Base-by-base conservation (phyloP, 2,113 vertebrate genomes). In the Vireo altiloquus region DNA sequence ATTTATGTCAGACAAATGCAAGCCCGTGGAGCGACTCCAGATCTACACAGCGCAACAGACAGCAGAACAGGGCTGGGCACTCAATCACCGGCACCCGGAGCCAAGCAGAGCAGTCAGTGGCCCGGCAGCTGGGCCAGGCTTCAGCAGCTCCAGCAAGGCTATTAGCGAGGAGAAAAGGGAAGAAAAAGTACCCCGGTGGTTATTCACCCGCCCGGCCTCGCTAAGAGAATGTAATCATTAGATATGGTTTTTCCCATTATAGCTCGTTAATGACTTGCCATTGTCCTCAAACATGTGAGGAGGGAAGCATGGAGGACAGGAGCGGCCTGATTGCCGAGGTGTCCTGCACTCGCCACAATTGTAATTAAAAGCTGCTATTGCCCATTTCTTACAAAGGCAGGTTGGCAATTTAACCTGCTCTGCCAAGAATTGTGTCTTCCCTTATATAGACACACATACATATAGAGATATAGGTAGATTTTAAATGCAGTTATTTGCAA, bases 171-270 rank as follows among this genome's bases (percentile, higher is more conserved):
- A 90, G 89, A 87, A 87, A 89, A 93, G 50, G 71, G 25, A 92
- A 82, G 79, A 42, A 66, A 72, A 93, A 92, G 80, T 64, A 46
- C 40, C 35, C 68, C 37, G 11, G 87, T 6, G 61, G 78, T 79
- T 90, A 57, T 81, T 89, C 87, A 75, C 86, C 72, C 24, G 1
- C 70, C 90, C 69, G 3, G 92, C 79, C 93, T 66, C 11, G 52
- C 88, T 77, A 89, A 94, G 86, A 65, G 82, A 96, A 92, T 91
- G 94, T 40, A 60, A 79, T 80, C 60, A 39, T 91, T 92, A 95
- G 94, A 94, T 91, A 96, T 4, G 85, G 78, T 63, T 80, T 93
- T 96, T 92, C 91, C 86, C 76, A 95, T 96, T 96, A 92, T 53
- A 54, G 81, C 39, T 54, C n/a, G 30, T 81, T 95, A 95, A 94